These are phyloP conservation scores for Xestia ashworthii DNA, from an alignment of 2,888 invertebrate species.

Conservation along the genomic window DNA sequence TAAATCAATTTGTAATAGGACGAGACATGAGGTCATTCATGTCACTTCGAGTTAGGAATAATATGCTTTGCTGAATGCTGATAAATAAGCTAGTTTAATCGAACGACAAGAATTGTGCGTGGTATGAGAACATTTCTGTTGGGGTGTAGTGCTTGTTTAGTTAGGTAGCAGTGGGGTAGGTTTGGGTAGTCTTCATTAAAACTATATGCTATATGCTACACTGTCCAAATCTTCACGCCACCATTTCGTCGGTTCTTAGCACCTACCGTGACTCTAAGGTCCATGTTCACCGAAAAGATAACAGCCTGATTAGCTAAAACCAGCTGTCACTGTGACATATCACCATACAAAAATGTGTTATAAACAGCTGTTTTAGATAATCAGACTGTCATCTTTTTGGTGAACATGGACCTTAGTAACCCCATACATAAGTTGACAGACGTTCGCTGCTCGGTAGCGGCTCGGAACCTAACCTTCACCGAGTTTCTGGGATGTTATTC, in stretches of 20 bases:
- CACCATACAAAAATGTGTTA: too few relatives aligned
- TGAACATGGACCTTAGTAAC: too few relatives aligned
- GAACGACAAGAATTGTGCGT: neutral
- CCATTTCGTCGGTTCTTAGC: neutral
- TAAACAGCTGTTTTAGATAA: too few relatives aligned
- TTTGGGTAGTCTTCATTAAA: neutral
- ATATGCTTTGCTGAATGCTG: conserved; percentile 23
- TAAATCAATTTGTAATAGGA: conserved; percentile 13
- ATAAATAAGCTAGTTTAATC: neutral
- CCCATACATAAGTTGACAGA: too few relatives aligned
- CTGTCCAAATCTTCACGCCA: neutral
- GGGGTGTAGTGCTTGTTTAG: neutral
- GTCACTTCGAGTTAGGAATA: neutral
- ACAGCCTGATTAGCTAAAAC: too few relatives aligned
- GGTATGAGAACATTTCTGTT: neutral
- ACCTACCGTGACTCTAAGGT: neutral
- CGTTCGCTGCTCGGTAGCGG: too few relatives aligned
- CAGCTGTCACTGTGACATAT: too few relatives aligned
- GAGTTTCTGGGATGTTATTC: neutral
- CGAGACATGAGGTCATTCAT: conserved; percentile 38
- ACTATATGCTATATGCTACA: neutral
- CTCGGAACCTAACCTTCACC: too few relatives aligned
- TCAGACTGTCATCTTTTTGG: too few relatives aligned
- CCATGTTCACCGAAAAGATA: too few relatives aligned
- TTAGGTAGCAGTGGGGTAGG: neutral